Evolutionary conservation across 1,140 invertebrate genomes (phyloP).

Genomic region (Drosophila lacertosa): DNA sequence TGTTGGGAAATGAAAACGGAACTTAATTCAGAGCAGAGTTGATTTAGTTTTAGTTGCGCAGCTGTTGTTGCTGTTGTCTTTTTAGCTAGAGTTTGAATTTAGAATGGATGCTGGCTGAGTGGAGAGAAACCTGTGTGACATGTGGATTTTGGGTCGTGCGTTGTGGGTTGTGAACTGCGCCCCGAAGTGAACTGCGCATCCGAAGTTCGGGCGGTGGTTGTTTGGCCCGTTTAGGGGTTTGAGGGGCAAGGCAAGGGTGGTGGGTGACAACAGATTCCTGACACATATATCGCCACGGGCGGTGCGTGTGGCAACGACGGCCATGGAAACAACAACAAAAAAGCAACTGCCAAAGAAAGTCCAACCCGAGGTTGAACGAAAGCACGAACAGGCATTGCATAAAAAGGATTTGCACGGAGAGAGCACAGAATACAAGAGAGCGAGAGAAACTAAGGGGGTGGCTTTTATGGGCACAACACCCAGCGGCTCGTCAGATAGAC

Average conservation of each 20-base stretch:
- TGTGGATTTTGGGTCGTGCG: slow-evolving; percentile 26
- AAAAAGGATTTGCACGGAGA: slow-evolving; percentile 30
- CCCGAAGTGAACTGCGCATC: slow-evolving; percentile 29
- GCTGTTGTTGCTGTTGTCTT: slow-evolving; percentile 21
- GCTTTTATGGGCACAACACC: slow-evolving; percentile 15
- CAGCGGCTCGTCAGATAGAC: slow-evolving; percentile 17
- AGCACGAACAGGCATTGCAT: slow-evolving; percentile 18
- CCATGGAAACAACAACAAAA: slow-evolving; percentile 73
- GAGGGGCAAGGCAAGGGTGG: slow-evolving; percentile 25
- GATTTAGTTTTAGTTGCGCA: slow-evolving; percentile 18
- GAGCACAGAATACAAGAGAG: slow-evolving; percentile 6
- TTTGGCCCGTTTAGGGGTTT: slow-evolving; percentile 28
- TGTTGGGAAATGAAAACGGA: slow-evolving; percentile 1
- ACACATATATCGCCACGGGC: slow-evolving; percentile 68
- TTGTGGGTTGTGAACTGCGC: slow-evolving; percentile 12
- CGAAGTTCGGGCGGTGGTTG: slow-evolving; percentile 29
- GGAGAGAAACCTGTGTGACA: slow-evolving; percentile 23
- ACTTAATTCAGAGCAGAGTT: slow-evolving; percentile 9
- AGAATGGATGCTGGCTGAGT: slow-evolving; percentile 29
- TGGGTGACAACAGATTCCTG: slow-evolving; percentile 46
- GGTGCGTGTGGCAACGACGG: slow-evolving; percentile 40
- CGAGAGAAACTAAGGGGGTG: slow-evolving; percentile 32
- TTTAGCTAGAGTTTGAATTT: slow-evolving; percentile 19
- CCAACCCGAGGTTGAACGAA: slow-evolving; percentile 2
- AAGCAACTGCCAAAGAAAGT: slow-evolving; percentile 25